Evolutionary conservation across 2,797 vertebrate species (phyloP), one percentile per base, ranked within the genome.

Genomic region (Mormyrops attenuatus): DNA sequence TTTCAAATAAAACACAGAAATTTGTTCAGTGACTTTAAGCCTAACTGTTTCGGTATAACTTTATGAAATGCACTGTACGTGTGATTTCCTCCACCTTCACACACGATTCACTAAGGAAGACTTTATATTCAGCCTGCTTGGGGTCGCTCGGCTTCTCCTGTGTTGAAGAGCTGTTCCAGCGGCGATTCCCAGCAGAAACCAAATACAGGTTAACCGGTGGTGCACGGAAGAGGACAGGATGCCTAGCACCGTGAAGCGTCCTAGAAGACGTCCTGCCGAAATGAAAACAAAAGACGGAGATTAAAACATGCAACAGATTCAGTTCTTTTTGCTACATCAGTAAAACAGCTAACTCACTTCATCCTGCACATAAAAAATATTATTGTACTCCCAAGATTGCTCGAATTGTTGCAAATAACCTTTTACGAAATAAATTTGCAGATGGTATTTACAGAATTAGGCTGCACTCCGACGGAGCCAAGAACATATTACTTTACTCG

Each of bases 81-180:
- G 2, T n/a, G 5, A 15, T 4, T 85, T 0, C 63, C 86, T 92
- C 92, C 55, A 96, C 96, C 96, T 96, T 96, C 20, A 96, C 94
- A 90, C 96, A 97, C 1, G 96, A 94, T 11, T 96, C 93, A 3
- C 94, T 97, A 17, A 97, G 94, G 2, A 53, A 0, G 0, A 97
- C 88, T 88, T 90, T 90, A 9, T 95, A 93, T 3, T 94, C 94
- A 20, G 92, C 41, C 53, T 77, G 41, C 84, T 6, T 90, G 2
- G 90, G 60, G 11, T 63, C 89, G 11, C 60, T 77, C 0, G 88
- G 7, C n/a, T 90, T 91, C 90, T 93, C 93, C 92, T 93, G 93
- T 1, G 88, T 60, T 1, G 94, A 91, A 17, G 91, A 53, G 90
- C 92, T 94, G 92, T 92, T 95, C 88, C 92, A 93, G 38, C 86